Evolutionary conservation across 2,888 invertebrate genomes (phyloP).

Genomic region (Ophioninae sp.): DNA sequence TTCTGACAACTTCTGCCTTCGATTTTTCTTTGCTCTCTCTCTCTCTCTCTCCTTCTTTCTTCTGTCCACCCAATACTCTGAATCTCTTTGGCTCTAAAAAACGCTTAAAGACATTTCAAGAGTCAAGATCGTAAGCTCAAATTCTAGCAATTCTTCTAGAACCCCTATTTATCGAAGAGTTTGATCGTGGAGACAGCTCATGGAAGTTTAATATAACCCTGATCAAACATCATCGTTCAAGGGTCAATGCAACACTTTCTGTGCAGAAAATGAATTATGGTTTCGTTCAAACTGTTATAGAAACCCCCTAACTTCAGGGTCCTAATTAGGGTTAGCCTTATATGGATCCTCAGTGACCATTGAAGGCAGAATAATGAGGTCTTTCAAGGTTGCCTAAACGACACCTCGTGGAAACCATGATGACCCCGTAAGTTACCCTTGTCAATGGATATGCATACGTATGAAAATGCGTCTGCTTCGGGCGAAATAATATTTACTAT

Average conservation of each 20-base stretch:
- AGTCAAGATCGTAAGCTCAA: constrained; percentile 30
- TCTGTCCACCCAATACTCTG: constrained; percentile 32
- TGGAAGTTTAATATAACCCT: background rate
- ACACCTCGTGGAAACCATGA: too few relatives aligned
- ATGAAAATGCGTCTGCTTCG: too few relatives aligned
- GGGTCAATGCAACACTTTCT: background rate
- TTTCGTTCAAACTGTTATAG: too few relatives aligned
- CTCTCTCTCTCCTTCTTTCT: background rate
- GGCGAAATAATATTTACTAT: too few relatives aligned
- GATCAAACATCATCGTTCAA: background rate
- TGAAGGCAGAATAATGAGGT: too few relatives aligned
- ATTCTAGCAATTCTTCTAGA: constrained; percentile 11
- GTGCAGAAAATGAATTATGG: too few relatives aligned
- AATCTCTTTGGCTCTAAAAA: constrained; percentile 40
- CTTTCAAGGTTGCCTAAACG: too few relatives aligned
- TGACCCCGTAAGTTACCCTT: too few relatives aligned
- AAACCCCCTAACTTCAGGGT: too few relatives aligned
- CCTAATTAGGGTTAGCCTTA: too few relatives aligned
- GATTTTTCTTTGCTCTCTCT: constrained; percentile 26
- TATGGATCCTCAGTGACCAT: too few relatives aligned
- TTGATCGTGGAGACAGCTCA: background rate
- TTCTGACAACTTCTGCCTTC: constrained; percentile 12
- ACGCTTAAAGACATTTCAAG: constrained; percentile 33
- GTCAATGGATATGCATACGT: too few relatives aligned
- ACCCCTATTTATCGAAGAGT: background rate